phyloP scores from a whole-genome alignment of 2,113 vertebrate species.

The Eretmochelys imbricata region DNA sequence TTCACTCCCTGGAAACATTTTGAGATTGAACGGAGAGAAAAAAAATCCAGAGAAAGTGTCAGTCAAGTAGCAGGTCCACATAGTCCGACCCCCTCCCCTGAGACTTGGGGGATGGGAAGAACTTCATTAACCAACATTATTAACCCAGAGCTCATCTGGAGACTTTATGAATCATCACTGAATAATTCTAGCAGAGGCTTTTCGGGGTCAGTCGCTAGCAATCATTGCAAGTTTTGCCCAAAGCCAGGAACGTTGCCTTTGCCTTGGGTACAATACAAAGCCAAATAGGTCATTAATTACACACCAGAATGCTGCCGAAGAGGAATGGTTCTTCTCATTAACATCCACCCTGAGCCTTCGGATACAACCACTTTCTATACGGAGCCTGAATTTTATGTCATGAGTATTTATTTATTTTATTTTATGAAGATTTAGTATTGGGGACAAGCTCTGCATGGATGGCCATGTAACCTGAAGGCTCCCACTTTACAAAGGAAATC shows the following conservation, averaged over 20 bases:
- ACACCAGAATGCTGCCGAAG: neutral
- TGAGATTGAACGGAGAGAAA: neutral
- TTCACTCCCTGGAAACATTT: neutral
- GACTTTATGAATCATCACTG: neutral
- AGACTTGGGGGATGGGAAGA: neutral
- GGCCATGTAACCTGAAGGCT: neutral
- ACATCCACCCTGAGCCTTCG: neutral
- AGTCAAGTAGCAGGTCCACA: neutral
- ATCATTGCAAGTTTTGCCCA: neutral
- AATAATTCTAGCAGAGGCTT: neutral
- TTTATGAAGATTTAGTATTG: neutral
- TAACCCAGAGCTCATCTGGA: neutral
- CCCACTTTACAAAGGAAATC: neutral
- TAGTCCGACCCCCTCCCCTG: neutral
- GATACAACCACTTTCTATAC: neutral
- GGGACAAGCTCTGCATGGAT: neutral
- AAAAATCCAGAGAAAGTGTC: neutral
- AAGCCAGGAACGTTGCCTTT: neutral
- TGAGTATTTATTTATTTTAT: neutral
- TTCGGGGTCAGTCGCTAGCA: neutral
- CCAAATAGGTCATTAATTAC: slow-evolving; percentile 2
- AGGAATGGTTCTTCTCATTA: neutral
- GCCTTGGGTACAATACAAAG: neutral
- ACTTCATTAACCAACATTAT: neutral
- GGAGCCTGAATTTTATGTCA: neutral